A percentile compares a stretch with the other conserved stretches of the same genome.
phyloP scores from a whole-genome alignment of 1,140 invertebrate species.

The Pararge aegeria region DNA sequence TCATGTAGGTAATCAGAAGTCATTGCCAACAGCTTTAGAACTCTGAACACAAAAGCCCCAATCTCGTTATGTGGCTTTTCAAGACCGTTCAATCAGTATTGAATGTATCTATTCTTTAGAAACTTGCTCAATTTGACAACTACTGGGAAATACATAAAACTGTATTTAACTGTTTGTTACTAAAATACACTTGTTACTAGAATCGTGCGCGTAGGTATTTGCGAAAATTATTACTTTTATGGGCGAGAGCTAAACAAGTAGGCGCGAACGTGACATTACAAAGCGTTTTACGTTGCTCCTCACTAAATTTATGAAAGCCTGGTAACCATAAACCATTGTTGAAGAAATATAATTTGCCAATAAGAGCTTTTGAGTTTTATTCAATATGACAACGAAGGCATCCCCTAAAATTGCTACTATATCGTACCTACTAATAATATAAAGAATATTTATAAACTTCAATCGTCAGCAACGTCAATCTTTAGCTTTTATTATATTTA shows the following conservation, averaged over 20 bases:
- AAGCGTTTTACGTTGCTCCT: constrained; percentile 1
- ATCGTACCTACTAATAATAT: too few relatives aligned
- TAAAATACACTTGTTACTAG: background rate
- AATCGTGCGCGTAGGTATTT: background rate
- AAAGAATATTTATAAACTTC: too few relatives aligned
- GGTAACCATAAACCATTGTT: constrained; percentile 15
- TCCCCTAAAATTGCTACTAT: too few relatives aligned
- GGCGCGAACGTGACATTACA: constrained; percentile 19
- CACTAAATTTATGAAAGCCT: constrained; percentile 1
- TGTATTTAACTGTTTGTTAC: background rate
- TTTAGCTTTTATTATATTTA: too few relatives aligned
- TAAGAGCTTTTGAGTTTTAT: too few relatives aligned
- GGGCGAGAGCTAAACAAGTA: background rate
- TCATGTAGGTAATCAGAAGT: too few relatives aligned
- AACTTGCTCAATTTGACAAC: background rate
- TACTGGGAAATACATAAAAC: background rate
- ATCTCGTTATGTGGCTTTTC: background rate
- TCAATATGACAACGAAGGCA: too few relatives aligned
- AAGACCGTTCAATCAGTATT: background rate
- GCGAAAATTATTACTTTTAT: background rate
- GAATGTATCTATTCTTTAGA: background rate
- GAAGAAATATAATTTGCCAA: too few relatives aligned
- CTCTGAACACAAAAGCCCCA: background rate
- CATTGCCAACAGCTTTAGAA: too few relatives aligned
- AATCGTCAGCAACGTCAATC: too few relatives aligned